Evolutionary conservation across 2,113 vertebrate species (phyloP), one percentile per base, ranked within the genome.

Genomic region (Chloroceryle aenea): DNA sequence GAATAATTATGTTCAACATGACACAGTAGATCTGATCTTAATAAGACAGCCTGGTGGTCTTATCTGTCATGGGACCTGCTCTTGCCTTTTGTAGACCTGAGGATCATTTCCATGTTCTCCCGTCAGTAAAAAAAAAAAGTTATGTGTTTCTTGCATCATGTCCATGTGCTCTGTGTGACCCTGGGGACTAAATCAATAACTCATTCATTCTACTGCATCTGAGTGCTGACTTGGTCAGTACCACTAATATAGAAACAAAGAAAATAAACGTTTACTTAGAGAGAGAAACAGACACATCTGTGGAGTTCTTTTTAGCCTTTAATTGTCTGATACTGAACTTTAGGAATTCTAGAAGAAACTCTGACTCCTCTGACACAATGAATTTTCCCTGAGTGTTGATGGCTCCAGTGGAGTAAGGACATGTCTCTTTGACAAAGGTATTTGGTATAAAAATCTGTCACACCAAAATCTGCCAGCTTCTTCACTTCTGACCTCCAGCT

Each of bases 21-120:
- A 79, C 84, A 89, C 34, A 17, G 89, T 91, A 68, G 61, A 68
- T 78, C 87, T 93, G 94, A 96, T 93, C 93, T 96, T 89, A 97
- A 81, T 87, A 89, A 91, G 93, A 53, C 17, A 89, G 74, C 52
- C 69, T 91, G 84, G 73, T 96, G 69, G 86, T 81, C 80, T 90
- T 88, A 86, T 72, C 56, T 34, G 34, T 74, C 92, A 79, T 42
- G 43, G 25, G 43, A 25, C 69, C 0, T 0, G 25, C 53, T 89
- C 23, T 78, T 89, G 82, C 74, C 22, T 20, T 76, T 68, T 82
- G 69, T 52, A 72, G 66, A 81, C 48, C 48, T 82, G 64, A 40
- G 58, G 61, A 90, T 82, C 1, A 2, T 85, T 96, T 95, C 69
- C 55, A 87, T 43, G 43, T 75, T 90, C 7, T 68, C 11, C 36